Percentiles rank a stretch among this genome's conserved stretches.
Conservation (phyloP, 2,113 vertebrate species). For the Sclerurus mexicanus region DNA sequence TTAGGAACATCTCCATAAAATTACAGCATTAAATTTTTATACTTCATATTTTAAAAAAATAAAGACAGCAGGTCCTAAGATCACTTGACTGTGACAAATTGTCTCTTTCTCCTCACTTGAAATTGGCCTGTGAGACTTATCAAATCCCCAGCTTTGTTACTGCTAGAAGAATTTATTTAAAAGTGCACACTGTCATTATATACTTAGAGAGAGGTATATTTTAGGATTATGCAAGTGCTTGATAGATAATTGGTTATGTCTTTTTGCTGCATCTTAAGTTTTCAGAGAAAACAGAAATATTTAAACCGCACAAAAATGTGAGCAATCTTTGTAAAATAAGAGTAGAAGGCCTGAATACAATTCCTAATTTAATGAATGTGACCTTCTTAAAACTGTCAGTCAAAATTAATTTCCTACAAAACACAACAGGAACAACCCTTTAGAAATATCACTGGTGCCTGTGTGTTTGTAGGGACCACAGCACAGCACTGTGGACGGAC, state of each 20-base stretch:
- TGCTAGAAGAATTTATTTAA: conserved; percentile 35
- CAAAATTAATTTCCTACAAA: not conserved
- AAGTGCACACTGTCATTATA: conserved; percentile 42
- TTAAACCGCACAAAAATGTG: not conserved
- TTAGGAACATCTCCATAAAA: conserved; percentile 43
- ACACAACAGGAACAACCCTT: not conserved
- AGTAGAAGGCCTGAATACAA: not conserved
- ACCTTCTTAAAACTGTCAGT: not conserved
- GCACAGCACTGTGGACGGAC: not conserved
- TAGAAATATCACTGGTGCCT: not conserved
- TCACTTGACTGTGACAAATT: conserved; percentile 59
- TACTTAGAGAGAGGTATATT: conserved; percentile 47
- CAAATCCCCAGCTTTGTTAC: conserved; percentile 51
- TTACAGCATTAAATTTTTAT: conserved; percentile 42
- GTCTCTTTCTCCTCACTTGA: conserved; percentile 29
- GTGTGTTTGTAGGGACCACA: not conserved
- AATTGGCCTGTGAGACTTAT: conserved; percentile 40
- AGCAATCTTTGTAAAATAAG: not conserved
- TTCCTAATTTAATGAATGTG: not conserved
- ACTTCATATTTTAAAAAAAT: conserved; percentile 1
- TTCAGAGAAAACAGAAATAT: not conserved
- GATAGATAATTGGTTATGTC: conserved; percentile 9
- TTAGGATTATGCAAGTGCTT: conserved; percentile 47
- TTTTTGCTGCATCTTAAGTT: not conserved
- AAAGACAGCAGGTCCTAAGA: conserved; percentile 45